Percentiles rank a stretch among this genome's conserved stretches.
Evolutionary conservation across 2,888 invertebrate genomes (phyloP).

Genomic region (Carpatolechia fugitivella): DNA sequence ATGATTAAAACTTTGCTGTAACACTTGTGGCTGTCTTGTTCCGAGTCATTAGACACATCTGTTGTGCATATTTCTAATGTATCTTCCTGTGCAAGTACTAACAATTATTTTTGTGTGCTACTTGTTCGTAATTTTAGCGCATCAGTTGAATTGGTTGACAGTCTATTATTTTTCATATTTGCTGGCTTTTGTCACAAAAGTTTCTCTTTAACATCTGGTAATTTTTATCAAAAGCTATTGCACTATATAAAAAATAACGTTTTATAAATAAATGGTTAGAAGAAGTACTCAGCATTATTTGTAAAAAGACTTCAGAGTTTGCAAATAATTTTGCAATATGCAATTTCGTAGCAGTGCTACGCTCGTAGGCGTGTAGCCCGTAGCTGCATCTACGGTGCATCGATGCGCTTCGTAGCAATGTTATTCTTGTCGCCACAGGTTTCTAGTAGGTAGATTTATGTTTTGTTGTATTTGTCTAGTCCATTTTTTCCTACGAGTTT

Average conservation of each 20-base stretch:
- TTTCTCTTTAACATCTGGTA: too few relatives aligned
- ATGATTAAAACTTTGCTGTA: too few relatives aligned
- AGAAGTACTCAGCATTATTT: not conserved
- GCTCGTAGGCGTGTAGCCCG: conserved; percentile 49
- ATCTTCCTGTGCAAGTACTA: conserved; percentile 20
- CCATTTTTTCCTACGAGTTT: too few relatives aligned
- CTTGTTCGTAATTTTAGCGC: not conserved
- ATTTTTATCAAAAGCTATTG: too few relatives aligned
- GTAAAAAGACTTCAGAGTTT: conserved; percentile 12
- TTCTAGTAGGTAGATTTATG: not conserved
- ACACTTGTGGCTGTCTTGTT: conserved; percentile 14
- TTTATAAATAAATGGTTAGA: not conserved
- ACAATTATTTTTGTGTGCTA: too few relatives aligned
- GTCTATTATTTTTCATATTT: too few relatives aligned
- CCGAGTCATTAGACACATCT: conserved; percentile 43
- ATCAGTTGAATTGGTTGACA: too few relatives aligned
- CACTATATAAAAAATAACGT: not conserved
- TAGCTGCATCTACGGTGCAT: conserved; percentile 75
- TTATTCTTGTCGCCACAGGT: not conserved
- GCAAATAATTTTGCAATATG: conserved; percentile 54
- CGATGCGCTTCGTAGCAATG: conserved; percentile 36
- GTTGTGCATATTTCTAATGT: conserved; percentile 32
- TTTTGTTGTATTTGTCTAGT: not conserved
- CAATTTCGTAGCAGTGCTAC: conserved; percentile 70
- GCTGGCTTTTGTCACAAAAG: too few relatives aligned